Base-by-base conservation (phyloP, 2,888 invertebrate species). In the Drosophila testacea region DNA sequence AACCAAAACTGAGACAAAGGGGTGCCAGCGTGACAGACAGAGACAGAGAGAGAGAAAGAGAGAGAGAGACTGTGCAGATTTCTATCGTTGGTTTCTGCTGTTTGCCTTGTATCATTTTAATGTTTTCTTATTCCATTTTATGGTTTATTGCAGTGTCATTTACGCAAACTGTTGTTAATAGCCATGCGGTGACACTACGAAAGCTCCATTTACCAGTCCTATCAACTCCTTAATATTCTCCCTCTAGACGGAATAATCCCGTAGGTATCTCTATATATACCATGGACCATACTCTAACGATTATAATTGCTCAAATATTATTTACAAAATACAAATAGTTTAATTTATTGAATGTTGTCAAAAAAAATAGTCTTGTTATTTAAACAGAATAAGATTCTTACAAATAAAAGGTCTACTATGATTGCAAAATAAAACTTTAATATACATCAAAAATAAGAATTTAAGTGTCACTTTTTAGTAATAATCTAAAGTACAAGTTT, bases 81-180 rank as follows among this genome's bases (percentile, higher is more conserved):
- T 32, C 13, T 39, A 27, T 34, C n/a, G 36, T 48, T 27, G n/a
- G 30, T 50, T 46, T 61, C 42, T 63, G 42, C 51, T 52, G 50
- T 50, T 44, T 36, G 54, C 32, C n/a, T 22, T 61, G 69, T 76
- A 68, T 73, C 73, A 39, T 72, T 75, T 85, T 86, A 77, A 81
- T 83, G 80, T 71, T 77, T 77, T 71, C 64, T 61, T 69, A 69
- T 51, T 62, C 34, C 36, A 39, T 52, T 52, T 67, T 47, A 69
- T 83, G 68, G 77, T 80, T 84, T 88, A 85, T 83, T 85, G 83
- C 80, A 79, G 80, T 80, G 82, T 79, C 89, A 86, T 86, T 85
- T 86, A 73, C 70, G 81, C 83, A 83, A 83, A 88, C 81, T 81
- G 83, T 77, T 86, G 83, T 81, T 85, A 88, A 85, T 88, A 88